Conservation (phyloP, 2,888 invertebrate species). For the Aquatica leii region DNA sequence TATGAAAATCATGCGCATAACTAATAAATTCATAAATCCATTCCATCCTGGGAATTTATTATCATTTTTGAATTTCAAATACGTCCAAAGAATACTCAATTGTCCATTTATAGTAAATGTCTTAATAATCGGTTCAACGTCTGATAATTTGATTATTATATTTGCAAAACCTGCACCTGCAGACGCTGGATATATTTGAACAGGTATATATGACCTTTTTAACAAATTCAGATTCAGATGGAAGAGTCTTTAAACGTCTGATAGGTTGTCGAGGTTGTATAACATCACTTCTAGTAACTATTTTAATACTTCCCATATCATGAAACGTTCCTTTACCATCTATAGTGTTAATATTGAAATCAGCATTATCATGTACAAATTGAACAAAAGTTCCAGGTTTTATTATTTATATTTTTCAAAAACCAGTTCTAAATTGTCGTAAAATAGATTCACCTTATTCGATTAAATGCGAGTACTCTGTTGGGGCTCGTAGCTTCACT, state of each 20-base stretch:
- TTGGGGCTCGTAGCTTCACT: not conserved
- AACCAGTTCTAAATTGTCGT: not conserved
- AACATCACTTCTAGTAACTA: not conserved
- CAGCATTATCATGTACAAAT: slow-evolving; percentile 21
- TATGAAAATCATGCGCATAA: slow-evolving; percentile 12
- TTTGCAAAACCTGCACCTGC: not conserved
- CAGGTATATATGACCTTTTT: slow-evolving; percentile 5
- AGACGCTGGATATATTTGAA: slow-evolving; percentile 10
- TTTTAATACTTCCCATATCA: slow-evolving; percentile 21
- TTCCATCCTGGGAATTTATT: no score
- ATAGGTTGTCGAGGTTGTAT: slow-evolving; percentile 15
- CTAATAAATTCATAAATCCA: slow-evolving; percentile 34
- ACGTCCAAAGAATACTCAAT: not conserved
- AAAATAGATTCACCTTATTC: not conserved
- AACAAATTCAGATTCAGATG: slow-evolving; percentile 10
- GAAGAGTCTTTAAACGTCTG: slow-evolving; percentile 12
- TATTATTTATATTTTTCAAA: not conserved
- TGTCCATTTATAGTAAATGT: slow-evolving; percentile 11
- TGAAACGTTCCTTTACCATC: slow-evolving; percentile 27
- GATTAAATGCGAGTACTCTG: not conserved
- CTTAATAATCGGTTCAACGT: not conserved
- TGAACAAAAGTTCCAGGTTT: slow-evolving; percentile 18
- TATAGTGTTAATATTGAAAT: slow-evolving; percentile 26
- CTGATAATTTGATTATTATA: not conserved
- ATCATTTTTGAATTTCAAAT: slow-evolving; percentile 32